These are phyloP conservation scores for Sipha maydis DNA, from an alignment of 2,888 invertebrate species.

Conservation along the genomic window DNA sequence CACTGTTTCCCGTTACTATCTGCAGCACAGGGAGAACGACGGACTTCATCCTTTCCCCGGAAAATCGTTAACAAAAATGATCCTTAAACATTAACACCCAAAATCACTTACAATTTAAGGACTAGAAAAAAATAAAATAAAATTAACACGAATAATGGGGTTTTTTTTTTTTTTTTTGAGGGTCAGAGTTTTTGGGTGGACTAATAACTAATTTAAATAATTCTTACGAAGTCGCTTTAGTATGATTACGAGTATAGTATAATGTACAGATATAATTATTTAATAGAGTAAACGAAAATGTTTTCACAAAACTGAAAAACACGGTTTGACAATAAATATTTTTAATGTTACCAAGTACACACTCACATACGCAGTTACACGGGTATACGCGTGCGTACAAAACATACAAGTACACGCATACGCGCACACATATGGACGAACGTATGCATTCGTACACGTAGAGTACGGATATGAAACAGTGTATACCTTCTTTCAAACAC, in stretches of 20 bases:
- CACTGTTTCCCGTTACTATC: too few relatives aligned
- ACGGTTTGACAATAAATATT: neutral
- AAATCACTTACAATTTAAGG: slow-evolving; percentile 11
- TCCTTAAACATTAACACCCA: slow-evolving; percentile 19
- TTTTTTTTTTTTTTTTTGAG: neutral
- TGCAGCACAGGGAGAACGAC: too few relatives aligned
- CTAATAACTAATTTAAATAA: slow-evolving; percentile 4
- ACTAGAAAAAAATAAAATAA: slow-evolving; percentile 31
- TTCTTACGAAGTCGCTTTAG: neutral
- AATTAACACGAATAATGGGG: neutral
- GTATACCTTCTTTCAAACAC: too few relatives aligned
- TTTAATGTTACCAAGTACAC: neutral
- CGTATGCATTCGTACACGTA: too few relatives aligned
- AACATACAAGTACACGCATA: too few relatives aligned
- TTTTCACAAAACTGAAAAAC: neutral
- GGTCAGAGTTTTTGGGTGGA: neutral
- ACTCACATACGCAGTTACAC: neutral
- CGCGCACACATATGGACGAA: too few relatives aligned
- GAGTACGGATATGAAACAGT: too few relatives aligned
- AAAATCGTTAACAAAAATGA: neutral
- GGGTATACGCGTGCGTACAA: too few relatives aligned
- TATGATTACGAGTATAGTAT: neutral
- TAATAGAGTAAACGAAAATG: neutral
- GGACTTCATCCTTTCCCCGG: too few relatives aligned
- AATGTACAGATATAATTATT: neutral